phyloP scores from a whole-genome alignment of 2,113 vertebrate genomes.

The Syrmaticus mikado region DNA sequence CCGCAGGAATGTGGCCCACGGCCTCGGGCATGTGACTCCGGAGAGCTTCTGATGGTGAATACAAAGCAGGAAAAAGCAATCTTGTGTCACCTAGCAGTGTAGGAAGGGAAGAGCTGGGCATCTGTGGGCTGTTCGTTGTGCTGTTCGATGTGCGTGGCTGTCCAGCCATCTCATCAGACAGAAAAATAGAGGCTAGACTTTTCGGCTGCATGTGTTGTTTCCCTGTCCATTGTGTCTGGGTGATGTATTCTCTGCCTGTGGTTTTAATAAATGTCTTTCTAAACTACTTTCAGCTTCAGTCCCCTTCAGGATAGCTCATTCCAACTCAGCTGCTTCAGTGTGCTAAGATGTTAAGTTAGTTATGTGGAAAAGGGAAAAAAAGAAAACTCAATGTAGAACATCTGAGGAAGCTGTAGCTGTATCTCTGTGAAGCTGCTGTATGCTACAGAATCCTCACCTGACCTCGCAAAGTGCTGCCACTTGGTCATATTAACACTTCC shows the following conservation, averaged over 20 bases:
- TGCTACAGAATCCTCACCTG: not conserved
- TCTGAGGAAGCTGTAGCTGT: not conserved
- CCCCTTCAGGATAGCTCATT: not conserved
- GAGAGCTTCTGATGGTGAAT: not conserved
- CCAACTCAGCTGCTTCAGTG: not conserved
- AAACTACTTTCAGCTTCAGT: slow-evolving; percentile 35
- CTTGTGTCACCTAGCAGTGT: not conserved
- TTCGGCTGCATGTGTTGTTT: not conserved
- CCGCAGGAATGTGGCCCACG: not conserved
- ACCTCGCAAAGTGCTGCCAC: not conserved
- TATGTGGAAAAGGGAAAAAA: not conserved
- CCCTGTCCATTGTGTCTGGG: not conserved
- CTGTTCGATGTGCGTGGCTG: not conserved
- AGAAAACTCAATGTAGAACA: not conserved
- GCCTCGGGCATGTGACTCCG: not conserved
- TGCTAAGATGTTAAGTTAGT: not conserved
- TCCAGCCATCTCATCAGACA: not conserved
- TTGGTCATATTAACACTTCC: not conserved
- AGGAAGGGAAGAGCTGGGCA: not conserved
- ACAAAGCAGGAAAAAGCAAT: not conserved
- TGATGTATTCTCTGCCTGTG: slow-evolving; percentile 22
- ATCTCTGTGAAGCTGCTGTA: not conserved
- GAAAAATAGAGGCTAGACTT: not conserved
- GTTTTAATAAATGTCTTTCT: slow-evolving; percentile 33
- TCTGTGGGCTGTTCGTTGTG: not conserved